These are phyloP conservation scores for Holothuria glaberrima DNA, from an alignment of 35 echinoderm and acorn worm species.

Conservation along the genomic window DNA sequence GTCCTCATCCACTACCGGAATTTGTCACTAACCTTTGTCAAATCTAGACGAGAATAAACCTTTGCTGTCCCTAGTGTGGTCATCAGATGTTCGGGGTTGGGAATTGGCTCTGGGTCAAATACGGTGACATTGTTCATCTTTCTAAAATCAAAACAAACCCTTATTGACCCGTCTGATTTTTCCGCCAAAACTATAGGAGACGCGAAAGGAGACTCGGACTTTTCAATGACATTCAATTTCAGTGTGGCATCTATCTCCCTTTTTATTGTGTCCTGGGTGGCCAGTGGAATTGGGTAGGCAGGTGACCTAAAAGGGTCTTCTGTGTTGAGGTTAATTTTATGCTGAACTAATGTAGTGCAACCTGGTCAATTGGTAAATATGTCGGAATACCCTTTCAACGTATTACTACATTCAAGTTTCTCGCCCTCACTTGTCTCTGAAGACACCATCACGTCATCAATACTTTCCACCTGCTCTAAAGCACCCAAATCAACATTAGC, in stretches of 20 bases:
- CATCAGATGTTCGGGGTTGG: background rate
- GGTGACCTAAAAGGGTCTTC: constrained; percentile 54
- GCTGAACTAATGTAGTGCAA: constrained; percentile 30
- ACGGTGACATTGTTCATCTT: constrained; percentile 3
- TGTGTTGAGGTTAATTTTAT: constrained; percentile 47
- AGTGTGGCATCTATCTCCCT: constrained; percentile 42
- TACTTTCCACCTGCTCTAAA: background rate
- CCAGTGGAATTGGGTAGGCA: constrained; percentile 64
- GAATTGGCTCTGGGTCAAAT: constrained; percentile 5
- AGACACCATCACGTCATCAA: constrained; percentile 19
- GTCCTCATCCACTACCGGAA: constrained; percentile 44
- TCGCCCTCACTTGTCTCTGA: background rate
- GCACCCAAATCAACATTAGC: constrained; percentile 4
- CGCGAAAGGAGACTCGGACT: constrained; percentile 31
- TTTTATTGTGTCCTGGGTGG: background rate
- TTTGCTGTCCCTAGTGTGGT: constrained; percentile 12
- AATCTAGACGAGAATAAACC: constrained; percentile 28
- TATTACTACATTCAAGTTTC: background rate
- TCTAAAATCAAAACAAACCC: constrained; percentile 51
- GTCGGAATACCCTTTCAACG: constrained; percentile 30
- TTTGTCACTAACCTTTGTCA: constrained; percentile 77
- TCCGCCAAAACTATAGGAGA: constrained; percentile 60
- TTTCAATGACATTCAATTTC: constrained; percentile 56
- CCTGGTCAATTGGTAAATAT: constrained; percentile 65
- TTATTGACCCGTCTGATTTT: constrained; percentile 36